Base-by-base conservation (phyloP, 2,113 vertebrate genomes). In the Rhinoderma darwinii region DNA sequence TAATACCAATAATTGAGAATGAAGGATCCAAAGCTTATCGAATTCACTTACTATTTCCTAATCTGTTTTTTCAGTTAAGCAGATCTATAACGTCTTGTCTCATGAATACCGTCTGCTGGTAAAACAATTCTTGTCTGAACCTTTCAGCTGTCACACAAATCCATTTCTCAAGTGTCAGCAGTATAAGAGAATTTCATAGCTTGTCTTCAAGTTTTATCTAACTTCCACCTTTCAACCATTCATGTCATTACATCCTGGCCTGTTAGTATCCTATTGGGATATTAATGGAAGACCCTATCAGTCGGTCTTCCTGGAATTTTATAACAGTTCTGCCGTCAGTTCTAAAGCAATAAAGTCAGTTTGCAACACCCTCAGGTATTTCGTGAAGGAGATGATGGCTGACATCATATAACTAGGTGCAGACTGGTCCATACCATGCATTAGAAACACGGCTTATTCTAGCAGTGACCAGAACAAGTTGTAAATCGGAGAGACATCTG, bases 111-210 rank as follows among this genome's bases (percentile, higher is more conserved):
- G n/a, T 32, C 1, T 30, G 17, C 44, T 79, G 76, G 10, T 79
- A 54, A 79, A 79, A 37, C 76, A 3, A 22, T 79, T 79, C 44
- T 35, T 54, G 17, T 20, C 17, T 79, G 25, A 79, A 56, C 8
- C 75, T 30, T 35, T 56, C 47, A 79, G 17, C 76, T 77, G 76
- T 22, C 32, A 5, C 9, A 39, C 76, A 79, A 79, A 51, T 37
- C 50, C 50, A 25, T 79, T 56, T 50, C 44, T 51, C 44, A 77
- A 18, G 27, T 77, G 74, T 77, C 43, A 9, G 41, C 15, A 27
- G 7, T 9, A 22, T n/a, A 25, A n/a, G 27, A 32, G 1, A 51
- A 22, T 37, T 70, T 39, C 12, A 37, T 35, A 37, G 66, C 17
- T 2, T 70, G 22, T 7, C 56, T 25, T 70, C 35, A 70, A 20